Evolutionary conservation across 2,797 vertebrate species (phyloP).

Genomic region (Lacerta bilineata): DNA sequence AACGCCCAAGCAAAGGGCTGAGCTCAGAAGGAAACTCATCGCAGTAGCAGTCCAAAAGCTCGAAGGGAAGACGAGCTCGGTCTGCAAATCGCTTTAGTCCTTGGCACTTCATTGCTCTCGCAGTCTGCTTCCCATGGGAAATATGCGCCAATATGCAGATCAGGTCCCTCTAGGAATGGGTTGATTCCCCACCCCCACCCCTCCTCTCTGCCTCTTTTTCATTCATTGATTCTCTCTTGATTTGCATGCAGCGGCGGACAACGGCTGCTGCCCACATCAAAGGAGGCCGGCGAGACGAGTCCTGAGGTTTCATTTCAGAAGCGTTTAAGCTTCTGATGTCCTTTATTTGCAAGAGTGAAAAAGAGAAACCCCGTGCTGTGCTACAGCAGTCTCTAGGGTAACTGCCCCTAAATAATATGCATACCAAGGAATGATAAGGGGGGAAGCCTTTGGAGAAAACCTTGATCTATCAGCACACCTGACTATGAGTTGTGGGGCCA

Average conservation of each 20-base stretch:
- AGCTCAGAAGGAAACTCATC: neutral
- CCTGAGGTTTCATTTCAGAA: conserved; percentile 34
- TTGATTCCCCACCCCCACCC: conserved; percentile 10
- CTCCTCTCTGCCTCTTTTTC: conserved; percentile 41
- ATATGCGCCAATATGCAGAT: neutral
- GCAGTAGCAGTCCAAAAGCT: no score
- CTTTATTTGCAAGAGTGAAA: neutral
- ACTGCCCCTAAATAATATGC: neutral
- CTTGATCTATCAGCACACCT: neutral
- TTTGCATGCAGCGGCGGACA: conserved; percentile 48
- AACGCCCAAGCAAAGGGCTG: neutral
- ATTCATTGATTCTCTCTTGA: conserved; percentile 49
- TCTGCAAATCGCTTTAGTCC: neutral
- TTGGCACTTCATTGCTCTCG: neutral
- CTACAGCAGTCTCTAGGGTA: neutral
- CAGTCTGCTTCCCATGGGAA: neutral
- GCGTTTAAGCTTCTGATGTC: conserved; percentile 43
- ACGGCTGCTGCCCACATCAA: conserved; percentile 44
- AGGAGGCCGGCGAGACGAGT: neutral
- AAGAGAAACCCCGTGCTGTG: neutral
- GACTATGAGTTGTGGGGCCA: neutral
- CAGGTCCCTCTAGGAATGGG: conserved; percentile 2
- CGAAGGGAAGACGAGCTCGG: no score
- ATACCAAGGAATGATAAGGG: neutral
- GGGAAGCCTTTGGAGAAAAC: neutral